Evolutionary conservation across 1,140 invertebrate genomes (phyloP).

Genomic region (Anastatus disparis): DNA sequence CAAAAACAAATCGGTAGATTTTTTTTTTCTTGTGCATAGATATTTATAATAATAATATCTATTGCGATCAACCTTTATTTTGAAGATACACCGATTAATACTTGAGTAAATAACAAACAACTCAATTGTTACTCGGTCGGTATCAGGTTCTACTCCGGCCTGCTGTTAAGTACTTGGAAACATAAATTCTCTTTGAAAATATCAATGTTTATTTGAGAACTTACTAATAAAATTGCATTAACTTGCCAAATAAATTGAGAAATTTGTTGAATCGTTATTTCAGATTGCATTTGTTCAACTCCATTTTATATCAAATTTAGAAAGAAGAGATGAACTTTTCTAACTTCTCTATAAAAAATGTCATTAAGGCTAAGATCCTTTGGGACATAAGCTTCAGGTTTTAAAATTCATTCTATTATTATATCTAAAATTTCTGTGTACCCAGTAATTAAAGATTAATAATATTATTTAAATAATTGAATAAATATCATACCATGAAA

Average conservation of each 20-base stretch:
- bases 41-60: too few relatives aligned
- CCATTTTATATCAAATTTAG: slow-evolving; percentile 68
- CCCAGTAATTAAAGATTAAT: slow-evolving; percentile 44
- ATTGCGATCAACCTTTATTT: too few relatives aligned
- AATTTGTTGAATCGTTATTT: slow-evolving; percentile 67
- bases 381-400: slow-evolving; percentile 52
- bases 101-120: too few relatives aligned
- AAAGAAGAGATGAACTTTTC: slow-evolving; percentile 68
- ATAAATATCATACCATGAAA: too few relatives aligned
- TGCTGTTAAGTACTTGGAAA: too few relatives aligned
- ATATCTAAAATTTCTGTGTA: slow-evolving; percentile 64
- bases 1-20: too few relatives aligned
- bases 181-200: too few relatives aligned
- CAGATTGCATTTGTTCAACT: slow-evolving; percentile 67
- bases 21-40: too few relatives aligned
- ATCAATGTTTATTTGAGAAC: too few relatives aligned
- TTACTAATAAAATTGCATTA: slow-evolving; percentile 69
- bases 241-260: slow-evolving; percentile 68
- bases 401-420: slow-evolving; percentile 71
- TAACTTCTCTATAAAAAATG: slow-evolving; percentile 78
- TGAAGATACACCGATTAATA: too few relatives aligned
- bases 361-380: slow-evolving; percentile 74
- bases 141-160: too few relatives aligned
- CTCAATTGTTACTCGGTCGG: too few relatives aligned
- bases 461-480: slow-evolving; percentile 7